Conservation (phyloP, 1,140 invertebrate genomes). For the Drosophila novamexicana region DNA sequence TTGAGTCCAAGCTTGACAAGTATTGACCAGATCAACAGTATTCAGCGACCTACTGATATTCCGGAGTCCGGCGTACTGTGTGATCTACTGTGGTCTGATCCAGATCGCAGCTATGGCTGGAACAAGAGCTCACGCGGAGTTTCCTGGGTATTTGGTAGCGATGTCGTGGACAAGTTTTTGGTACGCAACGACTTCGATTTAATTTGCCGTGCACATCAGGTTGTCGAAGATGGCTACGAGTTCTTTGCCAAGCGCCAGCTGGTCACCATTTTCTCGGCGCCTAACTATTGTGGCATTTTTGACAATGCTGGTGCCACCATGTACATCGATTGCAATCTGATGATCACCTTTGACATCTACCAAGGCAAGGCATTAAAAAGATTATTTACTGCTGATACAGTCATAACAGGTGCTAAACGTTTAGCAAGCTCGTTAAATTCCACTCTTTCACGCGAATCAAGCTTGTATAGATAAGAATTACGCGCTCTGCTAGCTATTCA, state of each 20-base stretch:
- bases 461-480: no score
- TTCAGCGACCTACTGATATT: conserved; percentile 94
- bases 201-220: conserved; percentile 98
- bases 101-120: conserved; percentile 95
- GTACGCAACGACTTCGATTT: conserved; percentile 97
- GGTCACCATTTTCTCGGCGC: conserved; percentile 94
- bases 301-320: conserved; percentile 99
- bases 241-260: conserved; percentile 99
- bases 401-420: no score
- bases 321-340: conserved; percentile 98
- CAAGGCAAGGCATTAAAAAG: not conserved
- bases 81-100: conserved; percentile 99
- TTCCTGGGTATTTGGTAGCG: conserved; percentile 96
- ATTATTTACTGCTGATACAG: no score
- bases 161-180: conserved; percentile 96
- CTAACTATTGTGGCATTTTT: conserved; percentile 92
- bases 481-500: no score
- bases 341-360: conserved; percentile 92
- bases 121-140: conserved; percentile 97
- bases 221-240: conserved; percentile 99
- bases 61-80: conserved; percentile 96
- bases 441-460: no score
- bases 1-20: conserved; percentile 92
- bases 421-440: no score
- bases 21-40: conserved; percentile 89